Percentiles rank a stretch among this genome's conserved stretches.
These are phyloP conservation scores for Bellardia pandia DNA, from an alignment of 2,888 invertebrate genomes.

Conservation along the genomic window DNA sequence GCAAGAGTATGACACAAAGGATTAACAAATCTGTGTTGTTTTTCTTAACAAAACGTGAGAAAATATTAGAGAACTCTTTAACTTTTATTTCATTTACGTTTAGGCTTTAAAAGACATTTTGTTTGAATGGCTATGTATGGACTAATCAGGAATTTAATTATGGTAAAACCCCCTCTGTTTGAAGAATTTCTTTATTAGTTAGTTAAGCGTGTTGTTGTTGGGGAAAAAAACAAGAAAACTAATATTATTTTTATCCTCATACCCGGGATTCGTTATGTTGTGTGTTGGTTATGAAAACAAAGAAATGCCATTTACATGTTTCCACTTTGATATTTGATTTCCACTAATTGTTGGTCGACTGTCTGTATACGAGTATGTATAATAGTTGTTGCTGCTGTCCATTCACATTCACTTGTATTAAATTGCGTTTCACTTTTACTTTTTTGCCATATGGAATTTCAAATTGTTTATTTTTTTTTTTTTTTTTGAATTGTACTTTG, in stretches of 20 bases:
- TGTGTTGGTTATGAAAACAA: constrained; percentile 58
- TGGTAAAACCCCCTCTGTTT: constrained; percentile 42
- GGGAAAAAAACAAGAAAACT: constrained; percentile 22
- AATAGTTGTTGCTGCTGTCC: constrained; percentile 40
- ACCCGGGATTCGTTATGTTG: constrained; percentile 12
- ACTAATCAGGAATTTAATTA: constrained; percentile 74
- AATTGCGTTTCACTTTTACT: constrained; percentile 83
- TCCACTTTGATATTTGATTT: constrained; percentile 81
- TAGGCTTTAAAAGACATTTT: background rate
- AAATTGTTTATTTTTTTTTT: constrained; percentile 60
- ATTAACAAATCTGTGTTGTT: background rate
- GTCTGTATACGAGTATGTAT: background rate
- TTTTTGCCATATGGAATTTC: constrained; percentile 74
- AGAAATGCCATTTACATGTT: constrained; percentile 74
- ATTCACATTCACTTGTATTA: constrained; percentile 76
- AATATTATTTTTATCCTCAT: constrained; percentile 37
- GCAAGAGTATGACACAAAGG: background rate
- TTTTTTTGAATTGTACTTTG: constrained; percentile 43
- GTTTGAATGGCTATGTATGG: constrained; percentile 24
- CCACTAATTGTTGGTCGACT: constrained; percentile 73
- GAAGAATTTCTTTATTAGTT: constrained; percentile 70
- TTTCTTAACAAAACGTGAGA: constrained; percentile 58
- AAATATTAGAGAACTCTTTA: constrained; percentile 21
- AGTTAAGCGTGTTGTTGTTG: constrained; percentile 50
- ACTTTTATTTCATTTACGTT: background rate